phyloP scores from a whole-genome alignment of 2,888 invertebrate species.

The Drosophila pseudotakahashii region DNA sequence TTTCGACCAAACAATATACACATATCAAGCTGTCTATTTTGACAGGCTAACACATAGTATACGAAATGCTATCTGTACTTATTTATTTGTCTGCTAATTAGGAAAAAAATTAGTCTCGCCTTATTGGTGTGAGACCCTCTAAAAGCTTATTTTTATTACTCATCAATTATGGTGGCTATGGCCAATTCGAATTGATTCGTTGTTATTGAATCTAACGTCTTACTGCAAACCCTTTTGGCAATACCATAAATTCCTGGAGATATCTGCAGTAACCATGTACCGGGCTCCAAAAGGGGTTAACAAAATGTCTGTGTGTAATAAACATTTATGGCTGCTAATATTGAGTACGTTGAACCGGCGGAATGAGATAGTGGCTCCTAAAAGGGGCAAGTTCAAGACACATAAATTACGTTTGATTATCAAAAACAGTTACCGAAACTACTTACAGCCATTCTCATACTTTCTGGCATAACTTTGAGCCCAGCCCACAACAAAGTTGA shows the following conservation, averaged over 20 bases:
- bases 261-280: conserved; percentile 32
- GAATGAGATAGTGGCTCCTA: conserved; percentile 6
- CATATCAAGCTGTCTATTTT: conserved; percentile 16
- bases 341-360: conserved; percentile 39
- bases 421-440: conserved; percentile 66
- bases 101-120: conserved; percentile 21
- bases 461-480: conserved; percentile 26
- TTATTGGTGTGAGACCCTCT: conserved; percentile 7
- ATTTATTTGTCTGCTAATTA: conserved; percentile 29
- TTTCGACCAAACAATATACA: conserved; percentile 27
- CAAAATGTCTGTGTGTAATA: conserved; percentile 39
- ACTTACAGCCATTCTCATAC: conserved; percentile 55
- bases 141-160: conserved; percentile 38
- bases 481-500: conserved; percentile 43
- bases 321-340: conserved; percentile 44
- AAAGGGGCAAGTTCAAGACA: conserved; percentile 52
- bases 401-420: conserved; percentile 67
- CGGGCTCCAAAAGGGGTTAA: conserved; percentile 34
- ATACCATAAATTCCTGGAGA: conserved; percentile 19
- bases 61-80: conserved; percentile 2
- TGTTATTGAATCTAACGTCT: conserved; percentile 43
- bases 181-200: conserved; percentile 17
- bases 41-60: conserved; percentile 5
- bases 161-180: conserved; percentile 37
- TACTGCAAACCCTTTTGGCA: conserved; percentile 11